Base-by-base conservation (phyloP, 2,797 vertebrate genomes). In the Phoeniculus purpureus region DNA sequence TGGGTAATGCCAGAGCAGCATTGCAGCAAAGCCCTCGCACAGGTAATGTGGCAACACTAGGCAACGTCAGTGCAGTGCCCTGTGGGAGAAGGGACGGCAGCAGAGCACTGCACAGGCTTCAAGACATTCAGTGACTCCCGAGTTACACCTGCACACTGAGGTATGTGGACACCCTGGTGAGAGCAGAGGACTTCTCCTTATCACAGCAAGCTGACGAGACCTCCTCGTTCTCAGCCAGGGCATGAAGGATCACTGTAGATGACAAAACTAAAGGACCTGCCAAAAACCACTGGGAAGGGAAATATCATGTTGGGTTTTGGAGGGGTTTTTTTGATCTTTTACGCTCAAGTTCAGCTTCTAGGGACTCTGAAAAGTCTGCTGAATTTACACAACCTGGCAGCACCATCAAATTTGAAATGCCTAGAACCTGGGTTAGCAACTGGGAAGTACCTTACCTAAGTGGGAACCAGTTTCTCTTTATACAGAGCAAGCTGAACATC, bases 401-500 rank as follows among this genome's bases (percentile, higher is more conserved):
- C 67, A 37, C 70, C 74, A 67, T 78, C 21, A 14, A 77, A 89
- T 81, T 67, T 73, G n/a, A 77, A 85, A 78, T 15, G n/a, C 58
- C 79, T 67, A 79, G 86, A 88, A 92, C 59, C 47, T 89, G 82
- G 93, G 80, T 87, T 32, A 91, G 89, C 89, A 95, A 93, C 3
- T 84, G 90, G 85, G 68, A 82, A 87, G 86, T 89, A 92, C 81
- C 43, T 68, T 65, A 55, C 66, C 79, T 83, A 91, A 56, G 48
- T 20, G 92, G 91, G 92, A 91, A 90, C 58, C 10, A 10, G 43
- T 75, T 93, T 72, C 67, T 93, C 87, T 94, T 95, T 81, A 43
- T 43, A 89, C 4, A 56, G 93, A 94, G 83, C 89, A 90, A 94
- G 78, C 72, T 91, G 88, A 92, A 93, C 93, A 86, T 95, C 90